Evolutionary conservation across 2,797 vertebrate species (phyloP).

Genomic region (Lacerta agilis): DNA sequence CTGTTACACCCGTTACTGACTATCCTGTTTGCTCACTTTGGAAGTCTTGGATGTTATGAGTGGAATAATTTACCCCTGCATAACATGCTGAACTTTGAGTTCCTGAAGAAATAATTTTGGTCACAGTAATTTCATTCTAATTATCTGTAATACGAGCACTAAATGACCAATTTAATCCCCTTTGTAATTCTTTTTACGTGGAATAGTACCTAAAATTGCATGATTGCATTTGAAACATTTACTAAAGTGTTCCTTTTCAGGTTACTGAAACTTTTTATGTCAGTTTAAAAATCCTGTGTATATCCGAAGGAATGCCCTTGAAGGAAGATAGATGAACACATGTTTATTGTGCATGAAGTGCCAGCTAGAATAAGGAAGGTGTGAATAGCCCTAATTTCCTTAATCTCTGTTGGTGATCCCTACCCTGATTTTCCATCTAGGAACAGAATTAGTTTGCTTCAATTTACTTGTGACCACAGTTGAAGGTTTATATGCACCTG

Average conservation of each 20-base stretch:
- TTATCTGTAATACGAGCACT: neutral
- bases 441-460: neutral
- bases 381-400: neutral
- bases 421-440: neutral
- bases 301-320: neutral
- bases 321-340: neutral
- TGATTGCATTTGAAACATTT: conserved; percentile 11
- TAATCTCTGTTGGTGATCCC: neutral
- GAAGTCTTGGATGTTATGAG: neutral
- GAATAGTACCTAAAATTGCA: conserved; percentile 27
- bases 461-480: conserved; percentile 29
- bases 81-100: neutral
- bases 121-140: conserved; percentile 6
- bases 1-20: conserved; percentile 34
- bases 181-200: conserved; percentile 27
- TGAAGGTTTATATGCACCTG: neutral
- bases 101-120: conserved; percentile 7
- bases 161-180: conserved; percentile 5
- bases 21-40: conserved; percentile 13
- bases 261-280: conserved; percentile 24
- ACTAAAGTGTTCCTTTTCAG: neutral
- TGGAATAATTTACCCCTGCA: neutral
- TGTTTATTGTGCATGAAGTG: neutral
- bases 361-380: neutral
- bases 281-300: neutral